Evolutionary conservation across 2,797 vertebrate genomes (phyloP).

Genomic region (Rhadinocentrus ornatus): DNA sequence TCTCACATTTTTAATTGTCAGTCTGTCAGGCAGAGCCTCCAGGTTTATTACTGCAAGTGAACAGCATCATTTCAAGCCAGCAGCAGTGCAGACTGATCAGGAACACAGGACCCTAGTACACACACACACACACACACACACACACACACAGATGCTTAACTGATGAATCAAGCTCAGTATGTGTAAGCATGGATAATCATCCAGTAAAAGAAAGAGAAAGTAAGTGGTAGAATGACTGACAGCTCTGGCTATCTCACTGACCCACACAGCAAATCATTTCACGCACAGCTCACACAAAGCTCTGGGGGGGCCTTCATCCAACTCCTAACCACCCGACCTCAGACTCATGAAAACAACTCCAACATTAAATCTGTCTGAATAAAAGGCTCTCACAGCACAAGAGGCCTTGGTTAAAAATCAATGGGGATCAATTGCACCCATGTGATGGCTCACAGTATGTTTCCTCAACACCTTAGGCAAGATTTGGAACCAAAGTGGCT

Average conservation of each 20-base stretch:
- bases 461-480: conserved; percentile 43
- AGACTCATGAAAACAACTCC: conserved; percentile 42
- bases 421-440: conserved; percentile 48
- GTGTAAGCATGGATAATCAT: conserved; percentile 34
- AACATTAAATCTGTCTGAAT: conserved; percentile 49
- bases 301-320: conserved; percentile 30
- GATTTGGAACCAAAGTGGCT: conserved; percentile 25
- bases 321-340: conserved; percentile 31
- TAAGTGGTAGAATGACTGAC: conserved; percentile 51
- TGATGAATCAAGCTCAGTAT: conserved; percentile 18
- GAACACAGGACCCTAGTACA: not conserved
- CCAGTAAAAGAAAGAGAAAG: conserved; percentile 32
- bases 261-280: conserved; percentile 56
- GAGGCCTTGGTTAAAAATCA: conserved; percentile 47
- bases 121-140: no score
- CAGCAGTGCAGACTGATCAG: not conserved
- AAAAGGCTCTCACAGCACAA: conserved; percentile 36
- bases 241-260: conserved; percentile 56
- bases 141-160: not conserved
- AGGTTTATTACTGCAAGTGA: conserved; percentile 36
- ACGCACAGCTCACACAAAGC: conserved; percentile 34
- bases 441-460: conserved; percentile 26
- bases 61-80: conserved; percentile 4
- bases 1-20: conserved; percentile 12
- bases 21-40: conserved; percentile 32